Evolutionary conservation across 2,113 vertebrate genomes (phyloP).

Genomic region (Calidris pygmaea): DNA sequence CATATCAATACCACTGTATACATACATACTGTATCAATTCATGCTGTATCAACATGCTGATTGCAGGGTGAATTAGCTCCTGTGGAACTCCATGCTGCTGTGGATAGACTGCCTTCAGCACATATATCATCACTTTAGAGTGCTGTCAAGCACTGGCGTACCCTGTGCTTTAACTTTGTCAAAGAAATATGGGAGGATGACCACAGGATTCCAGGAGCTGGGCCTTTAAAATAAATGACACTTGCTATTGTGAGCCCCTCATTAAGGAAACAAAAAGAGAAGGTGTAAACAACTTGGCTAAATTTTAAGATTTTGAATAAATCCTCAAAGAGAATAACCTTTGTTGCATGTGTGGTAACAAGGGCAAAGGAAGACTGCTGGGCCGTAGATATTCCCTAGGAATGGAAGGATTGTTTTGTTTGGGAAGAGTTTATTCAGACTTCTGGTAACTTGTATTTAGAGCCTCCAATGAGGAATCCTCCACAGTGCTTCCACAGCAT

Average conservation of each 20-base stretch:
- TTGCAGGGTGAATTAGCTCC: neutral
- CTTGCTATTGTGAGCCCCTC: neutral
- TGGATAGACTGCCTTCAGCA: neutral
- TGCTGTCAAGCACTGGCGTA: neutral
- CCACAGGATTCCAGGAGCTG: neutral
- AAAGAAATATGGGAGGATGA: neutral
- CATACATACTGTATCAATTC: neutral
- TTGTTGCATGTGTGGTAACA: neutral
- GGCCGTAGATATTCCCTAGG: neutral
- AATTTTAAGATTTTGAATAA: neutral
- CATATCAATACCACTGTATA: neutral
- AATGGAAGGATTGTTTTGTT: neutral
- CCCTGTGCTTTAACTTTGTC: neutral
- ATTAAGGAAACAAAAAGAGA: neutral
- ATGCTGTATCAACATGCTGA: neutral
- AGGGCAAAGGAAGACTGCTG: neutral
- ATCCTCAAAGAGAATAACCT: neutral
- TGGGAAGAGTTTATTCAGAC: neutral
- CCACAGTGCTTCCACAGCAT: neutral
- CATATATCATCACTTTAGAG: neutral
- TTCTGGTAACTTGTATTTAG: neutral
- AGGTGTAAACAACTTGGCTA: neutral
- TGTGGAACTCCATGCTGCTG: neutral
- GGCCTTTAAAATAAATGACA: neutral
- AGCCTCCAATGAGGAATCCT: neutral